Evolutionary conservation across 2,888 invertebrate species (phyloP), one percentile per base, ranked within the genome.

Genomic region (Lissocephala sabroskyi): DNA sequence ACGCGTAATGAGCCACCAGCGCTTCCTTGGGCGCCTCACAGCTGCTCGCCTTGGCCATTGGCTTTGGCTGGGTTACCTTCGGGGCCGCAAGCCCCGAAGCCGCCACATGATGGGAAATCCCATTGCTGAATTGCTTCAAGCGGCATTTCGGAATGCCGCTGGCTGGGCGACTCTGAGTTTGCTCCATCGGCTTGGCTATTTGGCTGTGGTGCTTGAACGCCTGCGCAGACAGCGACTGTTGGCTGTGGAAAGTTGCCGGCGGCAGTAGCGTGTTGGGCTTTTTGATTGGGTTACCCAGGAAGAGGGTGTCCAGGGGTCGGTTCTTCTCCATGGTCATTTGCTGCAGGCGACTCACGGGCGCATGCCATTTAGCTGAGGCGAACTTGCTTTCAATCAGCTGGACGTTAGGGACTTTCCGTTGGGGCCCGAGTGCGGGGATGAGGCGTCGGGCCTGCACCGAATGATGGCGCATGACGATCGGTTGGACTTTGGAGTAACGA

Each of bases 401-500:
- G n/a, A n/a, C n/a, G n/a, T n/a, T n/a, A n/a, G n/a, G n/a, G n/a
- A n/a, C n/a, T n/a, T n/a, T n/a, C n/a, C n/a, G n/a, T n/a, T n/a
- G n/a, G n/a, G n/a, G n/a, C n/a, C n/a, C n/a, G n/a, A n/a, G n/a
- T n/a, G n/a, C n/a, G n/a, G n/a, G 9, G 2, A 10, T 6, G n/a
- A 37, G 4, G 4, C 9, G 29, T 6, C 0, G 29, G 2, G 13
- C 13, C 14, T 1, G 23, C 14, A 10, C 30, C 39, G 2, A 26
- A 19, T n/a, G 28, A 1, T 11, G 45, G 1, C 50, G 49, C 29
- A 59, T 23, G 2, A 32, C 44, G 3, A 40, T 11, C 1, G 52
- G 14, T 14, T 73, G 61, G 0, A 46, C 45, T 1, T 47, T 54
- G 5, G 66, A 49, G 26, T 71, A 65, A 1, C 55, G 56, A 1